These are phyloP conservation scores for Agriopis aurantiaria DNA, from an alignment of 2,888 invertebrate species.

Conservation along the genomic window DNA sequence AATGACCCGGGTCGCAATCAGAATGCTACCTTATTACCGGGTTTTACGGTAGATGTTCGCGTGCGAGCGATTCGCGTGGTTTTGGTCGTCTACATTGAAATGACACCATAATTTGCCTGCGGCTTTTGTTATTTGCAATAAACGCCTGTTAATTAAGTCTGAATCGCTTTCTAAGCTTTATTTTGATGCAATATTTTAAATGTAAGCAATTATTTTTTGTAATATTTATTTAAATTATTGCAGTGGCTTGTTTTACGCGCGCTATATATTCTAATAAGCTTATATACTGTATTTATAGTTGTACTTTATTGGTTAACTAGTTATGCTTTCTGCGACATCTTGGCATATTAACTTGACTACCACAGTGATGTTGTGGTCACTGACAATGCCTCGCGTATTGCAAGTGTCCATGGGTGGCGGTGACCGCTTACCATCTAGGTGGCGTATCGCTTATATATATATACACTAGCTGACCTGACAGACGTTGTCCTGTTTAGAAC, in stretches of 20 bases:
- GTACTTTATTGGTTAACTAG: not conserved
- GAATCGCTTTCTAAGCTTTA: constrained; percentile 44
- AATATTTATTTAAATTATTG: constrained; percentile 28
- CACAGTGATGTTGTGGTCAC: too few species aligned
- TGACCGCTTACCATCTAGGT: too few species aligned
- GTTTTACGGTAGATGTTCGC: not conserved
- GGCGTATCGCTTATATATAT: too few species aligned
- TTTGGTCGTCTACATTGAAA: not conserved
- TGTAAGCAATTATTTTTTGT: constrained; percentile 12
- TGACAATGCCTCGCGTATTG: too few species aligned
- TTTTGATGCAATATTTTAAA: constrained; percentile 41
- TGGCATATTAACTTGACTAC: too few species aligned
- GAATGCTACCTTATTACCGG: not conserved
- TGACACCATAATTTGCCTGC: not conserved
- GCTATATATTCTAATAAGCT: constrained; percentile 8
- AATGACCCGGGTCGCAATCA: not conserved
- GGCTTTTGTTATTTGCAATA: constrained; percentile 14
- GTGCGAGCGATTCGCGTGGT: not conserved
- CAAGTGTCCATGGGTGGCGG: too few species aligned
- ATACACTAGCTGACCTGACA: too few species aligned
- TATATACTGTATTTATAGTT: not conserved
- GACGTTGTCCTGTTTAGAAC: too few species aligned
- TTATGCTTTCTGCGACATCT: too few species aligned
- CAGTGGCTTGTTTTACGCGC: constrained; percentile 17
- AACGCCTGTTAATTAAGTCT: constrained; percentile 28